Base-by-base conservation (phyloP, 2,113 vertebrate genomes). In the Dinomys branickii region DNA sequence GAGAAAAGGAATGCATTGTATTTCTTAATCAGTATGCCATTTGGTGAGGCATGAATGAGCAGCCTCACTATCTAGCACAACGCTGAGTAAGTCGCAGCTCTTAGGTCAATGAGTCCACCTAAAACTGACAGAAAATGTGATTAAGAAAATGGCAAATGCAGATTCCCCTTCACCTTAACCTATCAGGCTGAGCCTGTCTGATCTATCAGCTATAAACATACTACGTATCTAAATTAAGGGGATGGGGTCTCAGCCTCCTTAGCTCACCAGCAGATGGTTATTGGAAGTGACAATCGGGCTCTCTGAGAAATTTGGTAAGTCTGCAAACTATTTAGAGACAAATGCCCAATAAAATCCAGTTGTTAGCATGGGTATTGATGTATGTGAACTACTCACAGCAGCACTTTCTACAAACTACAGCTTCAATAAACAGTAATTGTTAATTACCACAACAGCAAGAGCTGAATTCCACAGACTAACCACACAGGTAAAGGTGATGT, bases 81-180 rank as follows among this genome's bases (percentile, higher is more conserved):
- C 85, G 41, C 63, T 80, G 50, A 85, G 63, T 44, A 38, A 58
- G 20, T 2, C 7, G 54, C 12, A n/a, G 19, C 6, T 90, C 80
- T 85, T 5, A 6, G 52, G 78, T 30, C 75, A 85, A 35, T 56
- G 47, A 85, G 67, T 9, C 5, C 12, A 73, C 71, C 52, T 93
- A 65, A 80, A 96, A 88, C 54, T 71, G 58, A 95, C 13, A 81
- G 82, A 82, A 92, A 92, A 73, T 85, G 19, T 85, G 65, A 83
- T 50, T 78, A 58, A 88, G 58, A 81, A 80, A 87, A 88, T 41
- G 28, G 35, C 35, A 52, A 65, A 63, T 67, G 33, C 35, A 67
- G 65, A 67, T 67, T 90, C 90, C 52, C 69, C 16, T 63, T 16
- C 33, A 19, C 85, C 24, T 44, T 50, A 20, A 54, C 77, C 87